Evolutionary conservation across 2,888 invertebrate genomes (phyloP).

Genomic region (Horisme vitalbata): DNA sequence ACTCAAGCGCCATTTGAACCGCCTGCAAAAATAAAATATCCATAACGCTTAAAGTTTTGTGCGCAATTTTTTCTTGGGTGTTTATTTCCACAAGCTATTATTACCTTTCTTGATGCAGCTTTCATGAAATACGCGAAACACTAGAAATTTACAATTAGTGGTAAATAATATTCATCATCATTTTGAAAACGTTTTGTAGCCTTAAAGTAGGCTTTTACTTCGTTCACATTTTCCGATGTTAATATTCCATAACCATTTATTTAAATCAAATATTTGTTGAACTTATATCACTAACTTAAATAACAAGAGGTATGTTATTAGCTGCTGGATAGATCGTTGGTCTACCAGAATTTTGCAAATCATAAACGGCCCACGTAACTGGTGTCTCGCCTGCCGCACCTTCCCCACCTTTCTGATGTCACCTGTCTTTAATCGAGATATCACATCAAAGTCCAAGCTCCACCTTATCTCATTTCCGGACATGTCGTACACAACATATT

Average conservation of each 20-base stretch:
- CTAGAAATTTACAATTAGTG: conserved; percentile 1
- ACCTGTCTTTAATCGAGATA: background rate
- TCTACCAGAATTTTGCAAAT: too few species aligned
- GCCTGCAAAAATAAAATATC: conserved; percentile 47
- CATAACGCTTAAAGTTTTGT: conserved; percentile 46
- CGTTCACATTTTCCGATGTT: too few species aligned
- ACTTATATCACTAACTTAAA: too few species aligned
- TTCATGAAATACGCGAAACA: conserved; percentile 10
- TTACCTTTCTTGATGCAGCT: conserved; percentile 21
- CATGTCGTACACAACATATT: conserved; percentile 16
- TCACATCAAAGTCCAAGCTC: conserved; percentile 3
- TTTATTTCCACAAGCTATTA: conserved; percentile 33
- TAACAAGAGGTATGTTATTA: too few species aligned
- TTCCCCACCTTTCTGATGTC: too few species aligned
- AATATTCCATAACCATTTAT: too few species aligned
- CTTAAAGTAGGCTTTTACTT: too few species aligned
- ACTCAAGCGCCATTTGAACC: conserved; percentile 43
- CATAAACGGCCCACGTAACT: too few species aligned
- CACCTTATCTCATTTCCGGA: conserved; percentile 7
- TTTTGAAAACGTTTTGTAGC: conserved; percentile 8
- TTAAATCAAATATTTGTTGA: too few species aligned
- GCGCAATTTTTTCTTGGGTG: conserved; percentile 32
- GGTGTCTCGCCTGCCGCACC: too few species aligned
- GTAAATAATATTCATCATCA: background rate
- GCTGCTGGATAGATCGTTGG: too few species aligned